Conservation (phyloP, 2,888 invertebrate species). For the Leptopilina syphax region DNA sequence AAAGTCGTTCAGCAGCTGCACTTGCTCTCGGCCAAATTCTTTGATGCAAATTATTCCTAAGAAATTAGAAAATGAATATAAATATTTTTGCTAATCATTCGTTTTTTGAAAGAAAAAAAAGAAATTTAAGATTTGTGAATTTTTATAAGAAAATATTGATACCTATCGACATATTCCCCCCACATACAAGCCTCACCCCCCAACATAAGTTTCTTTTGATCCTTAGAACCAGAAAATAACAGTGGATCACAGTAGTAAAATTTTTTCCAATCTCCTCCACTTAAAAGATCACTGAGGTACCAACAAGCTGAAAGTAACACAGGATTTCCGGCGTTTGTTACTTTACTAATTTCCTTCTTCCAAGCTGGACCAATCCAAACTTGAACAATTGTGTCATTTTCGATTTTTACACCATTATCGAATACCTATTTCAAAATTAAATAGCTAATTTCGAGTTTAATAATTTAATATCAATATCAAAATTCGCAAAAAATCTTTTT, state of each 20-base stretch:
- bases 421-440: slow-evolving; percentile 74
- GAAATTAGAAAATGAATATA: too few species aligned
- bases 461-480: too few species aligned
- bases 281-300: slow-evolving; percentile 88
- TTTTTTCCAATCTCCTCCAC: slow-evolving; percentile 84
- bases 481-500: too few species aligned
- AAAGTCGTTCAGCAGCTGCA: slow-evolving; percentile 91
- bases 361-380: slow-evolving; percentile 83
- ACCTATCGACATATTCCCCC: slow-evolving; percentile 89
- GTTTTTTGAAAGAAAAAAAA: too few species aligned
- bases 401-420: slow-evolving; percentile 83
- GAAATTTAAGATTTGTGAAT: too few species aligned
- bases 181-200: slow-evolving; percentile 97
- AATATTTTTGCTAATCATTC: too few species aligned
- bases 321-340: slow-evolving; percentile 81
- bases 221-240: slow-evolving; percentile 78
- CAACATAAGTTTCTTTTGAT: slow-evolving; percentile 81
- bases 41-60: slow-evolving; percentile 68
- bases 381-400: slow-evolving; percentile 85
- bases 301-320: slow-evolving; percentile 89
- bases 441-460: too few species aligned
- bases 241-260: slow-evolving; percentile 86
- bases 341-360: slow-evolving; percentile 61
- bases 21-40: slow-evolving; percentile 92
- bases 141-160: background rate